A percentile compares a stretch with the other conserved stretches of the same genome.
These are phyloP conservation scores for Laspeyria flexula DNA, from an alignment of 2,888 invertebrate genomes.

Conservation along the genomic window DNA sequence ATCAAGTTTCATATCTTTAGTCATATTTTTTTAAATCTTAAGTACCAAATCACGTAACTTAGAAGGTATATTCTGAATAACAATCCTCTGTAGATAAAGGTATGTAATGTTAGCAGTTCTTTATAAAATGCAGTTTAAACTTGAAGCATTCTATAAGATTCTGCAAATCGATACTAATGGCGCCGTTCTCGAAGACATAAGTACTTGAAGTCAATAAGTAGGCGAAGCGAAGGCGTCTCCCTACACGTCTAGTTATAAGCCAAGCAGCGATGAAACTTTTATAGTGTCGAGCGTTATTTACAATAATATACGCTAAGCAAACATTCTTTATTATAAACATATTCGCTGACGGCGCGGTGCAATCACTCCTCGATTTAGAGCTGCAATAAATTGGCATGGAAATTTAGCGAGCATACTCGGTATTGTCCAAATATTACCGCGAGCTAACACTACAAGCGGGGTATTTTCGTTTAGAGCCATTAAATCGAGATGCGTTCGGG, in stretches of 20 bases:
- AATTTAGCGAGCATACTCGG: conserved; percentile 66
- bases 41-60: too few species aligned
- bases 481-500: conserved; percentile 67
- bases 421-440: conserved; percentile 75
- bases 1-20: conserved; percentile 37
- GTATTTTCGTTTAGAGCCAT: conserved; percentile 74
- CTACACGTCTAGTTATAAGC: conserved; percentile 32
- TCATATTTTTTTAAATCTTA: conserved; percentile 41
- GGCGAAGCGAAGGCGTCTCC: conserved; percentile 19
- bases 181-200: conserved; percentile 10
- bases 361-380: conserved; percentile 64
- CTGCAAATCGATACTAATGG: conserved; percentile 29
- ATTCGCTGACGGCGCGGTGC: conserved; percentile 43
- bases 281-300: conserved; percentile 30
- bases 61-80: too few species aligned
- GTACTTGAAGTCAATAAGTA: conserved; percentile 4
- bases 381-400: conserved; percentile 68
- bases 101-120: too few species aligned
- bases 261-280: conserved; percentile 35
- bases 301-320: conserved; percentile 28
- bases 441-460: conserved; percentile 62
- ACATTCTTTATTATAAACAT: conserved; percentile 42
- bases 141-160: conserved; percentile 14
- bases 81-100: too few species aligned
- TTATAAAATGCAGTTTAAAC: not conserved